Evolutionary conservation across 2,888 invertebrate species (phyloP), one percentile per base, ranked within the genome.

Genomic region (Leucania comma): DNA sequence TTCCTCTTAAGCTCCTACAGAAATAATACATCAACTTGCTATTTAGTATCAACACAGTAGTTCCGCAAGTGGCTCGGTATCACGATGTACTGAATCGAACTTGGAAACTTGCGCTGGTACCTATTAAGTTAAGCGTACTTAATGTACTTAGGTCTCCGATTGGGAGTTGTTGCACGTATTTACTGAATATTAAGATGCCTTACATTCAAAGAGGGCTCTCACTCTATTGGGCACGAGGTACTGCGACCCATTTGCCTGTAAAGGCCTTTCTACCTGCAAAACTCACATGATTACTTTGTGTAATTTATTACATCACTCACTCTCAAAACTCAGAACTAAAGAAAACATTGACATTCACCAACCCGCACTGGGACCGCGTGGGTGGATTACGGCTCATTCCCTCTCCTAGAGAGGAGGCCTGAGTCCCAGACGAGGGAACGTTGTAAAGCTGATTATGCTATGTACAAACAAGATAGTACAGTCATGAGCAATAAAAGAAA

Each of bases 91-190:
- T 0, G 32, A 32, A 24, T 68, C 35, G 58, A 70, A 58, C 32
- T 68, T 35, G 1, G 29, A 35, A 70, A 69, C 68, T 69, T 29
- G 20, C 22, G 17, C 46, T 69, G 53, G 46, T 35, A 53, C n/a
- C n/a, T n/a, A n/a, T 53, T 35, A 26, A 59, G 26, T 69, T 58
- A 46, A 29, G 35, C 29, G 46, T 26, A 26, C 38, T 51, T 46
- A 42, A 26, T 10, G n/a, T 20, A 53, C 46, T 61, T 32, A 12
- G 12, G 20, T 22, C 5, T n/a, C 48, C 48, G n/a, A 10, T 46
- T 51, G 29, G 3, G 1, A 53, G 4, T 53, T 57, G 38, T 26
- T 38, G 32, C 51, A 53, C 10, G 14, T 46, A 4, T 24, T 20
- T 20, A 32, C 29, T 12, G 22, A 22, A 66, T 42, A 58, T 51